Evolutionary conservation across 2,888 invertebrate genomes (phyloP).

Genomic region (Taenaris catops): DNA sequence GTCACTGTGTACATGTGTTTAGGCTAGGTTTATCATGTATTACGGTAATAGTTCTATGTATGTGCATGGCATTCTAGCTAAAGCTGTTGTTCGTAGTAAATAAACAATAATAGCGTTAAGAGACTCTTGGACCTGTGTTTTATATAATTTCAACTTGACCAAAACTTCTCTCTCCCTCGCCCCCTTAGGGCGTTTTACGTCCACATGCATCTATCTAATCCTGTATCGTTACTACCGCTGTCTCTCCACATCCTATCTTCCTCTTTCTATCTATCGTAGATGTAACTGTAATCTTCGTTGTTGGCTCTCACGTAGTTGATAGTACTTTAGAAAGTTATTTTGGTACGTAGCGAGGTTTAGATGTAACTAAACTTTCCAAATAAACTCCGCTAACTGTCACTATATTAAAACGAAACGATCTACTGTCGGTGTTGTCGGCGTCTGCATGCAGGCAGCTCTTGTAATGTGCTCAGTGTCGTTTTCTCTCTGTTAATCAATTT

Average conservation of each 20-base stretch:
- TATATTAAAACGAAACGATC: slow-evolving; percentile 54
- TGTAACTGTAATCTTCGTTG: slow-evolving; percentile 68
- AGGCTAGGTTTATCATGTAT: slow-evolving; percentile 60
- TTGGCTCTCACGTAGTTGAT: slow-evolving; percentile 63
- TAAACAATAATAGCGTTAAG: slow-evolving; percentile 71
- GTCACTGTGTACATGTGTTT: slow-evolving; percentile 70
- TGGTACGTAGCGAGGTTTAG: slow-evolving; percentile 62
- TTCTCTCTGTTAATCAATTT: slow-evolving; percentile 53
- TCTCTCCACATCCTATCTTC: slow-evolving; percentile 17
- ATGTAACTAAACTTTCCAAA: slow-evolving; percentile 35
- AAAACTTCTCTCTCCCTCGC: slow-evolving; percentile 31
- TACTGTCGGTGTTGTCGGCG: slow-evolving; percentile 14
- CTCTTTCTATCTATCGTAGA: slow-evolving; percentile 32
- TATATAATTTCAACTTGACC: slow-evolving; percentile 48
- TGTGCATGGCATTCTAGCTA: slow-evolving; percentile 73
- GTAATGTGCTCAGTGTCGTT: slow-evolving; percentile 65
- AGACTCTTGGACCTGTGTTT: slow-evolving; percentile 41
- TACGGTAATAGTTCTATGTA: slow-evolving; percentile 56
- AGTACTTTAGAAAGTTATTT: slow-evolving; percentile 65
- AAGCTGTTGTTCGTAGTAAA: slow-evolving; percentile 72
- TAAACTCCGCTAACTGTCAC: slow-evolving; percentile 60
- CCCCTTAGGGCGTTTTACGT: slow-evolving; percentile 14
- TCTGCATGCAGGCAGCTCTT: slow-evolving; percentile 56
- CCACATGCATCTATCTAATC: slow-evolving; percentile 13
- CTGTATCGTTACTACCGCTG: slow-evolving; percentile 15